Evolutionary conservation across 2,113 vertebrate genomes (phyloP).

Genomic region (Ictidomys tridecemlineatus): DNA sequence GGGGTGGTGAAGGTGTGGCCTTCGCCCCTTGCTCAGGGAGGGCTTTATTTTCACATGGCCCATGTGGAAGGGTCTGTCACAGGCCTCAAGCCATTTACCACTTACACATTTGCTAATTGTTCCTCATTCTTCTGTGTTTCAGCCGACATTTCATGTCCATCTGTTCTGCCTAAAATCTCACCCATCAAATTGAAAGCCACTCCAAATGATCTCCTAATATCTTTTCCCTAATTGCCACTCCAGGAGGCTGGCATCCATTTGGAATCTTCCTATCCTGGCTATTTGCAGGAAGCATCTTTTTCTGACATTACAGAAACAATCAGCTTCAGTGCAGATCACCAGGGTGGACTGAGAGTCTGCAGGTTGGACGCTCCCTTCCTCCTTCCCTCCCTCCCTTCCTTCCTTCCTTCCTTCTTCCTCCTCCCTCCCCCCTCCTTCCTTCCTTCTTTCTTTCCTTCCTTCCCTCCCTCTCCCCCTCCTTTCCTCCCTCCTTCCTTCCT

Average conservation of each 20-base stretch:
- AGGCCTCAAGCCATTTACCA: neutral
- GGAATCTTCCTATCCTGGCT: slow-evolving; percentile 1
- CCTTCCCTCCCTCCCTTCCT: no score
- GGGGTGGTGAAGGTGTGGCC: neutral
- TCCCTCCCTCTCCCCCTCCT: accelerated
- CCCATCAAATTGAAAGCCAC: slow-evolving; percentile 20
- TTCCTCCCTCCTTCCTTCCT: accelerated
- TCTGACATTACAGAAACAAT: neutral
- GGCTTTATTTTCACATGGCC: neutral
- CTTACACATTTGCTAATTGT: neutral
- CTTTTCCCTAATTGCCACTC: slow-evolving; percentile 33
- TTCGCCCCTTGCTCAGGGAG: neutral
- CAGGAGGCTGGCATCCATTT: neutral
- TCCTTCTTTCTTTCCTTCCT: no score
- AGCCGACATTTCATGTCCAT: slow-evolving; percentile 53
- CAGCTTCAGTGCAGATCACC: neutral
- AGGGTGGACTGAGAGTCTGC: neutral
- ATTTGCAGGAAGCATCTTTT: neutral
- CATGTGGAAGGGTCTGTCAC: neutral
- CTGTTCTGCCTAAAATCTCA: slow-evolving; percentile 56
- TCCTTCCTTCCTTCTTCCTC: accelerated
- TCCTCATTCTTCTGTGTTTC: neutral
- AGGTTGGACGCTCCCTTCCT: neutral
- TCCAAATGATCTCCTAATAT: slow-evolving; percentile 39
- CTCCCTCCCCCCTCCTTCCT: accelerated